These are phyloP conservation scores for Xiphorhynchus erythropygius DNA, from an alignment of 2,797 vertebrate species.

Conservation along the genomic window DNA sequence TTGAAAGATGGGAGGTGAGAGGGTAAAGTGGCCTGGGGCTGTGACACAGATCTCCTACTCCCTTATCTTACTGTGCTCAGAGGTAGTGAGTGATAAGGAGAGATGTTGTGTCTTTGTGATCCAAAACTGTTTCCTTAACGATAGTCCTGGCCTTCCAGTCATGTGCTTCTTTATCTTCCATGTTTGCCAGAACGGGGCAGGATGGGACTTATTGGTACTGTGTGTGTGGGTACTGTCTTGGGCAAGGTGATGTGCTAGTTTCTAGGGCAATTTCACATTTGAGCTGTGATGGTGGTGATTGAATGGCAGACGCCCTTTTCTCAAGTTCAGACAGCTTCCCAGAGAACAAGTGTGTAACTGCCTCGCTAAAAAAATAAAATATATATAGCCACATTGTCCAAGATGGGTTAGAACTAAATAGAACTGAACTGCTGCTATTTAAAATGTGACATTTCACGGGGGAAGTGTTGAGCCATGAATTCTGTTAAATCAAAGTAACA, in stretches of 20 bases:
- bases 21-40: background rate
- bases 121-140: background rate
- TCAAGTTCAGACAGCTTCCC: background rate
- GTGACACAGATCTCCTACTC: background rate
- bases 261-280: background rate
- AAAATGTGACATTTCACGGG: background rate
- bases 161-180: background rate
- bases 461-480: background rate
- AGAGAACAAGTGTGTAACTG: background rate
- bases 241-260: background rate
- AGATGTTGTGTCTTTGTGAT: background rate
- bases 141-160: background rate
- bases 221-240: background rate
- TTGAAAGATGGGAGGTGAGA: background rate
- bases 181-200: background rate
- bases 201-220: background rate
- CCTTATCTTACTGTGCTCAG: background rate
- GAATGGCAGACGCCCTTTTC: background rate
- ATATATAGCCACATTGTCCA: background rate
- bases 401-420: background rate
- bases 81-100: background rate
- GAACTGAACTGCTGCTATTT: background rate
- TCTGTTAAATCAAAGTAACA: background rate
- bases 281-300: background rate
- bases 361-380: background rate